Conservation (phyloP, 1,140 invertebrate species). For the Cepaea nemoralis region DNA sequence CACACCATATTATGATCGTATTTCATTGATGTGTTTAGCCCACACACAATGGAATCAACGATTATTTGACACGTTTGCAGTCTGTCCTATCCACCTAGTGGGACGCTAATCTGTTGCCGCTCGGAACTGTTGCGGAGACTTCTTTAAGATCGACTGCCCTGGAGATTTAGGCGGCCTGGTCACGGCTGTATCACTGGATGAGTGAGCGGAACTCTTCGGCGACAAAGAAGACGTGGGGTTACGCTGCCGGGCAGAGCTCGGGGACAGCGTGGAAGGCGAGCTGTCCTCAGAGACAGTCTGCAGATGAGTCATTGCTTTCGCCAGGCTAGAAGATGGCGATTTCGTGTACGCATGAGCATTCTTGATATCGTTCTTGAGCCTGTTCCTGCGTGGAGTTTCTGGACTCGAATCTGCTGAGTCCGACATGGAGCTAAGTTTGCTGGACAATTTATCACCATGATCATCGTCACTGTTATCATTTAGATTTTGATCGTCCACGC, state of each 20-base stretch:
- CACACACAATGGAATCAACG: no score
- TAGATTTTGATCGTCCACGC: slow-evolving; percentile 14
- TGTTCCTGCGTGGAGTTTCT: not conserved
- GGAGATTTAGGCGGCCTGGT: not conserved
- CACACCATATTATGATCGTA: no score
- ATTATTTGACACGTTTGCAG: no score
- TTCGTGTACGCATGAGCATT: not conserved
- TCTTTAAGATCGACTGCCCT: slow-evolving; percentile 31
- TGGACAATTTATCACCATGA: not conserved
- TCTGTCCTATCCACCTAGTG: no score
- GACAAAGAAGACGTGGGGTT: not conserved
- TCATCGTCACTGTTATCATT: slow-evolving; percentile 27
- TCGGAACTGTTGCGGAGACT: slow-evolving; percentile 12
- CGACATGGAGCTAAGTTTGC: no score
- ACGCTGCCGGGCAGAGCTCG: not conserved
- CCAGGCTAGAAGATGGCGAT: not conserved
- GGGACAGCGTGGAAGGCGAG: not conserved
- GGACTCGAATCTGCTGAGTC: slow-evolving; percentile 2
- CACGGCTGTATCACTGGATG: not conserved
- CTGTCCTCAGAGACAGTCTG: not conserved
- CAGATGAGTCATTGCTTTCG: not conserved
- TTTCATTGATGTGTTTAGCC: no score
- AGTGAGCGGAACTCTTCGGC: not conserved
- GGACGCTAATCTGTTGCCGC: not conserved
- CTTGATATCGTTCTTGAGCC: not conserved